Percentiles rank a stretch among this genome's conserved stretches.
Conservation (phyloP, 2,888 invertebrate genomes). For the Allygus modestus region DNA sequence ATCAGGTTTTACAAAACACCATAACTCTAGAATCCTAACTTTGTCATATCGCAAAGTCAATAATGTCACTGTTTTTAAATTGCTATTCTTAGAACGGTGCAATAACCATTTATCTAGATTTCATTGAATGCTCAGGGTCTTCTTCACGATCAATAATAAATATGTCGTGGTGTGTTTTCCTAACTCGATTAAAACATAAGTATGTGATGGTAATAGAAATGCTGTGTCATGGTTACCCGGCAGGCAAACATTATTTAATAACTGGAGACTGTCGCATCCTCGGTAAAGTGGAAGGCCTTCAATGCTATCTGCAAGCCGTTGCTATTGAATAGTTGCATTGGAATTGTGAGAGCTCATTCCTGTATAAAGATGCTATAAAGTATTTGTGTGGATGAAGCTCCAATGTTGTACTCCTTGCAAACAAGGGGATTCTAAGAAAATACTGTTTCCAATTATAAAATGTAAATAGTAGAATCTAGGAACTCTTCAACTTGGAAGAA, state of each 20-base stretch:
- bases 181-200: neutral
- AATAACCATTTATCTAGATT: too few species aligned
- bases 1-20: too few species aligned
- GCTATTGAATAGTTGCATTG: neutral
- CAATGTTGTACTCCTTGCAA: neutral
- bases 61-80: too few species aligned
- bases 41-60: too few species aligned
- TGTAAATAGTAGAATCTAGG: too few species aligned
- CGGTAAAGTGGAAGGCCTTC: neutral
- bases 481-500: too few species aligned
- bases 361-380: neutral
- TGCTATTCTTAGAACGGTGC: too few species aligned
- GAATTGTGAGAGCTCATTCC: neutral
- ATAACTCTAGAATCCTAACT: too few species aligned
- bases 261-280: neutral
- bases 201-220: neutral
- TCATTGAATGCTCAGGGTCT: too few species aligned
- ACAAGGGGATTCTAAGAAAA: too few species aligned
- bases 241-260: neutral
- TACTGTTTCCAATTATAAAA: too few species aligned
- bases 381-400: neutral
- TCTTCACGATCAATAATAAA: neutral
- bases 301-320: constrained; percentile 6
- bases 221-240: neutral
- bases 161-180: too few species aligned